Percentiles rank a stretch among this genome's conserved stretches.
Evolutionary conservation across 1,140 invertebrate species (phyloP).

Genomic region (Ceratosolen solmsi): DNA sequence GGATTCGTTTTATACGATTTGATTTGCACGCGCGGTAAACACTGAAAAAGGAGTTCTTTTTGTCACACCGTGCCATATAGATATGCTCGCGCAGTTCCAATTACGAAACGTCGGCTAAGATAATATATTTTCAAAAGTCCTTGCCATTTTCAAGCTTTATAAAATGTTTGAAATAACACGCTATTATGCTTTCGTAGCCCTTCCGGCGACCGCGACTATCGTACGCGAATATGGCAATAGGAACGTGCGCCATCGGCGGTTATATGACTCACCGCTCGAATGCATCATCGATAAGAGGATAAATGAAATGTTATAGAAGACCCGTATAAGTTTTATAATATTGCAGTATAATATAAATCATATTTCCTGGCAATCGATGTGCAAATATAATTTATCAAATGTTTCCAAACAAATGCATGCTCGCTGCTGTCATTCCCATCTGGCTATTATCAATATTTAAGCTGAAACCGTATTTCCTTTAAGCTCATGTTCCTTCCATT

Average conservation of each 20-base stretch:
- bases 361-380: too few species aligned
- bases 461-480: neutral
- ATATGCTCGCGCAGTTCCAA: too few species aligned
- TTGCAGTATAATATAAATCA: too few species aligned
- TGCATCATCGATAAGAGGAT: conserved; percentile 4
- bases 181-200: neutral
- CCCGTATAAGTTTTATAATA: too few species aligned
- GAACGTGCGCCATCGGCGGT: neutral
- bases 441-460: neutral
- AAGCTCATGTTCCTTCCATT: neutral
- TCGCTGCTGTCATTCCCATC: neutral
- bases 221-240: neutral
- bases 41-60: conserved; percentile 1
- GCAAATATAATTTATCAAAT: too few species aligned
- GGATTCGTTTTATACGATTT: conserved; percentile 39
- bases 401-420: too few species aligned
- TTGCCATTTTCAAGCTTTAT: too few species aligned
- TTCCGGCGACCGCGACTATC: neutral
- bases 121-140: too few species aligned
- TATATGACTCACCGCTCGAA: neutral
- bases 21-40: neutral
- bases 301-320: neutral
- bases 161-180: too few species aligned
- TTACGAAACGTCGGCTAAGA: too few species aligned
- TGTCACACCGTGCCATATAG: too few species aligned